Conservation (phyloP, 1,140 invertebrate species). For the Drosophila ironensis region DNA sequence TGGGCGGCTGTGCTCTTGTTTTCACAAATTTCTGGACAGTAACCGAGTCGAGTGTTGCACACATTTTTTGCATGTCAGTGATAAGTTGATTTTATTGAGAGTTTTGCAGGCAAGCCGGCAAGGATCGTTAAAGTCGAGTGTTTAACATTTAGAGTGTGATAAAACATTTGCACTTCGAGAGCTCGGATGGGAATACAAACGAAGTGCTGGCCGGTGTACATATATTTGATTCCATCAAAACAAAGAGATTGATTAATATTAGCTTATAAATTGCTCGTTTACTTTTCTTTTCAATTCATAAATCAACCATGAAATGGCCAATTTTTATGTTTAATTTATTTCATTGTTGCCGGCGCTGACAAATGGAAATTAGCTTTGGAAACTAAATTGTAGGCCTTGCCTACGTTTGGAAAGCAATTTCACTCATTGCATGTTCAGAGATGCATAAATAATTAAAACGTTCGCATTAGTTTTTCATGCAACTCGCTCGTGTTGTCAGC, state of each 20-base stretch:
- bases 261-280: no score
- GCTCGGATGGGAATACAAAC: background rate
- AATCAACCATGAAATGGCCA: no score
- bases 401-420: constrained; percentile 69
- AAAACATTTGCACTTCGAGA: constrained; percentile 1
- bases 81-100: constrained; percentile 1
- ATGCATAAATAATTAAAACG: constrained; percentile 69
- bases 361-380: constrained; percentile 1
- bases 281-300: no score
- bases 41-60: constrained; percentile 21
- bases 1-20: background rate
- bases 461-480: constrained; percentile 65
- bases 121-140: background rate
- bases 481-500: constrained; percentile 52
- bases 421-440: constrained; percentile 51
- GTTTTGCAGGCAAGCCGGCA: background rate
- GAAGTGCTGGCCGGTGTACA: no score
- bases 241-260: no score
- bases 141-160: background rate
- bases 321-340: background rate
- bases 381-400: constrained; percentile 3
- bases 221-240: no score
- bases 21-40: background rate
- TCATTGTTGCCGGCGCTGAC: background rate
- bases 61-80: constrained; percentile 3